Evolutionary conservation across 35 echinoderm and acorn worm genomes (phyloP), one percentile per base, ranked within the genome.

Genomic region (Holothuria glaberrima): DNA sequence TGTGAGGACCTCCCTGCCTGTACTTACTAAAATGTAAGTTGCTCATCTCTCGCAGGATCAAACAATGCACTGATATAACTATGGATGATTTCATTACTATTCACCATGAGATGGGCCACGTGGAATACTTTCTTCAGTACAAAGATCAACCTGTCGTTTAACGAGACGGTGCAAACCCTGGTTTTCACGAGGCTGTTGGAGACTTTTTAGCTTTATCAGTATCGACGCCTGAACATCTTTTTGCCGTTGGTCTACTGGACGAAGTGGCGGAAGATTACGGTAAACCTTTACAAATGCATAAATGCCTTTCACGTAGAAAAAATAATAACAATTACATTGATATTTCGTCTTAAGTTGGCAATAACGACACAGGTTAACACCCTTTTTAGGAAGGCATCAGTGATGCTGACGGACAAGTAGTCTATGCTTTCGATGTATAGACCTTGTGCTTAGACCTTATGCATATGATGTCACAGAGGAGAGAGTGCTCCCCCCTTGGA

Each of bases 21-120:
- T n/a, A n/a, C 7, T 41, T 7, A 41, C 2, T 41, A 41, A 41
- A 41, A 4, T 7, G 7, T 41, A 4, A 2, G 36, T 41, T 41
- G 36, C 50, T 74, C 20, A 17, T 71, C 5, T 71, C 28, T 36
- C 9, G 2, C 22, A 98, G 96, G 72, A 92, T 98, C 56, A 98
- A 94, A 81, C 90, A 92, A 65, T 98, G 96, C 66, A 98, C 96
- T 9, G 96, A 98, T 61, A 90, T 90, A 48, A 98, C 96, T 14
- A 94, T 90, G 87, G 84, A 90, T 33, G 93, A 94, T 48, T 94
- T 98, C 46, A 91, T 92, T 17, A 98, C 93, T 9, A 30, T 98
- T 24, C 96, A 98, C 70, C 95, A 97, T 32, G 92, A 97, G 69
- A 97, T 97, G 95, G 95, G 95, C 0, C 95, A 97, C 86, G 75